Evolutionary conservation across 1,140 invertebrate genomes (phyloP), one percentile per base, ranked within the genome.

Genomic region (Sminthurinus signatus): DNA sequence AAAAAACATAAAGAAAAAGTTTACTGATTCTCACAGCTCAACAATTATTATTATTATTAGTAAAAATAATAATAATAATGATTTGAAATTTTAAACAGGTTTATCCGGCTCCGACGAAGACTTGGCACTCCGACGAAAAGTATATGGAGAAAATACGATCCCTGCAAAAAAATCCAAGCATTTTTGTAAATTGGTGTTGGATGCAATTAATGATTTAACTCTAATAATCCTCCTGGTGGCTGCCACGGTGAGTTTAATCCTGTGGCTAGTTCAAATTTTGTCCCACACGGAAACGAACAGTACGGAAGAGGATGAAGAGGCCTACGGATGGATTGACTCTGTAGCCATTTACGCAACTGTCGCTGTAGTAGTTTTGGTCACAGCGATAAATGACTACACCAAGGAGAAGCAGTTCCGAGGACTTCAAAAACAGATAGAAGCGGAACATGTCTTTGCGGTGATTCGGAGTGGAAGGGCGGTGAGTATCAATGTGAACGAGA

Each of bases 121-220:
- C 69, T 60, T 85, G 17, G 78, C 82, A 51, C 76, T 78, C 51
- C 70, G 86, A 60, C 68, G 76, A 64, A 73, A 78, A 56, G 77
- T 77, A 10, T 87, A 82, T 75, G 86, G 85, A 58, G 79, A 79
- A 25, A 87, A 87, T 74, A 74, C 80, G 57, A 87, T 88, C 74
- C 85, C 85, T 48, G 84, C 85, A 5, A 85, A 84, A 75, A 81
- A 82, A 31, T 80, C 85, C n/a, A 86, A 86, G 75, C 78, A 81
- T 25, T 87, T 87, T 75, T 75, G 85, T 52, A 77, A 77, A 64
- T 75, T 87, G 58, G 81, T 86, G 25, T 87, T 83, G 83, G 86
- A 87, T 73, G 86, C 86, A 15, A 69, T 86, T 31, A 84, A 87
- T 75, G 85, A 87, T 73, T 78, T 84, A 19, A 86, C 85, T 0